Evolutionary conservation across 2,113 vertebrate genomes (phyloP).

Genomic region (Lepus europaeus): DNA sequence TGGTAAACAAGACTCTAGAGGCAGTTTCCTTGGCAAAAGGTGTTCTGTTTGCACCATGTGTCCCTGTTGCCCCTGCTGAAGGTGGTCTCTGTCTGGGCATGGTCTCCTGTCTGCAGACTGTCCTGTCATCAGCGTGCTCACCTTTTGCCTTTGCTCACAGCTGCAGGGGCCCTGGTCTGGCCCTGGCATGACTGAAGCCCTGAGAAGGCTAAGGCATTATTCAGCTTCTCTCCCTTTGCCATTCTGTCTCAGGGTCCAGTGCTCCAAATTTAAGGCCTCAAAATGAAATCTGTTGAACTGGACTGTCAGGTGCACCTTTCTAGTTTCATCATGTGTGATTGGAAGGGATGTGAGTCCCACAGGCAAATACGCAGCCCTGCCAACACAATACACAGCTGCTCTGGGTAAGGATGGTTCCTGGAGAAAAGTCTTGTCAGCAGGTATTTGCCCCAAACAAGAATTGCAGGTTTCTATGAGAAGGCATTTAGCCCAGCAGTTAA

Average conservation of each 20-base stretch:
- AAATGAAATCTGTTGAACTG: not conserved
- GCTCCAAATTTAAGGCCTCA: not conserved
- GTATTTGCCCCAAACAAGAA: not conserved
- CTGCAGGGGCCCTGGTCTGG: rapidly evolving
- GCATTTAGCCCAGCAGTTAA: too few species aligned
- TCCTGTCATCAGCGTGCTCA: not conserved
- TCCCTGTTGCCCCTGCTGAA: not conserved
- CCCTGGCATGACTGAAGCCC: not conserved
- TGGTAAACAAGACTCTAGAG: too few species aligned
- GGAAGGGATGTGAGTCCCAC: rapidly evolving
- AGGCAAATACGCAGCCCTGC: not conserved
- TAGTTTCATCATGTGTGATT: not conserved
- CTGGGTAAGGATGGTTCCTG: rapidly evolving
- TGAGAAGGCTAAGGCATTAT: rapidly evolving
- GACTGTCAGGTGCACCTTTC: not conserved
- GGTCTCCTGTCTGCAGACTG: not conserved
- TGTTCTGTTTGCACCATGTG: too few species aligned
- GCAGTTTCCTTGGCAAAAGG: not conserved
- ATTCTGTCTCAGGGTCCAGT: not conserved
- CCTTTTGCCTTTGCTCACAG: not conserved
- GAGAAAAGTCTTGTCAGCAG: not conserved
- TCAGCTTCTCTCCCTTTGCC: not conserved
- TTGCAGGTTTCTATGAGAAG: not conserved
- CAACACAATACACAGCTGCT: too few species aligned
- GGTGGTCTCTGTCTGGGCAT: not conserved